phyloP scores from a whole-genome alignment of 1,140 invertebrate species.

The Leptopilina boulardi region DNA sequence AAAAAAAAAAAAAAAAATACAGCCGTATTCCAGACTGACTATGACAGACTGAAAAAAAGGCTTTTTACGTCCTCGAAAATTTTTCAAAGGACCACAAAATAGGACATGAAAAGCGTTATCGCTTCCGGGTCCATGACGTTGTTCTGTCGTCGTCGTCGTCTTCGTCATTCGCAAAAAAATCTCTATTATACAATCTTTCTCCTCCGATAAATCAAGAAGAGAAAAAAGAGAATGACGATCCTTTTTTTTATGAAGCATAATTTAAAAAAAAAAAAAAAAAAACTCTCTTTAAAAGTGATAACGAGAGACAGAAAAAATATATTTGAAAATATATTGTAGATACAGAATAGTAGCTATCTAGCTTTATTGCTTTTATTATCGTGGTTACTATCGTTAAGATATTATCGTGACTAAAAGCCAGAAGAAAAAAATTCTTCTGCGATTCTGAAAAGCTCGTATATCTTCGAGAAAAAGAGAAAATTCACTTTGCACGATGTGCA shows the following conservation, averaged over 20 bases:
- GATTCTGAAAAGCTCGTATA: conserved; percentile 49
- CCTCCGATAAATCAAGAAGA: background rate
- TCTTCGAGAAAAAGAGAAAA: conserved; percentile 51
- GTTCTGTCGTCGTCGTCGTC: background rate
- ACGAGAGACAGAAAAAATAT: background rate
- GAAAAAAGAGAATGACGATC: too few species aligned
- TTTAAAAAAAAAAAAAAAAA: too few species aligned
- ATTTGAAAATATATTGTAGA: conserved; percentile 74
- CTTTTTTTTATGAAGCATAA: background rate
- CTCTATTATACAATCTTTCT: background rate
- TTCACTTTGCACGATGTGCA: background rate
- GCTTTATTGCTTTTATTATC: conserved; percentile 76
- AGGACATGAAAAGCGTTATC: conserved; percentile 18
- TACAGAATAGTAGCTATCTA: conserved; percentile 75
- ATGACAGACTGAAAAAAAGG: conserved; percentile 19
- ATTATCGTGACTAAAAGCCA: conserved; percentile 50
- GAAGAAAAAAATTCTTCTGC: conserved; percentile 44
- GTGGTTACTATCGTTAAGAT: conserved; percentile 55
- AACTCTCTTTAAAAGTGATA: conserved; percentile 20
- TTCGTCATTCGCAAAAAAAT: background rate
- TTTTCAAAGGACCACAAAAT: background rate
- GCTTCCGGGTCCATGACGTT: background rate
- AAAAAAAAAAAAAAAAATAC: too few species aligned
- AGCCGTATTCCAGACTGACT: conserved; percentile 15
- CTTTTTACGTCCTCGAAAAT: conserved; percentile 22